Evolutionary conservation across 2,888 invertebrate genomes (phyloP), one percentile per base, ranked within the genome.

Genomic region (Aphodius sticticus): DNA sequence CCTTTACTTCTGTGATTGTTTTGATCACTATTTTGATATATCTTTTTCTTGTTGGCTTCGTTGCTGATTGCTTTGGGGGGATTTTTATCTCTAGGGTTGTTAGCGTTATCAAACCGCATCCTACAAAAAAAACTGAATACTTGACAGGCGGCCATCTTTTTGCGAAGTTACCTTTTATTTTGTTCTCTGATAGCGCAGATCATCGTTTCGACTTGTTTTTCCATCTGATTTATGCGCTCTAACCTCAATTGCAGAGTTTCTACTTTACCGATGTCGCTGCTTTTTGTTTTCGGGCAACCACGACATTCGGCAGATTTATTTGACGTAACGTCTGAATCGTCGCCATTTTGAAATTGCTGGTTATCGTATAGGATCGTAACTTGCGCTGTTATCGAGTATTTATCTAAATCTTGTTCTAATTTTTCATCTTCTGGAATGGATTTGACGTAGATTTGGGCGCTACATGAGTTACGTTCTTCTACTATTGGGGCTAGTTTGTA

Each of bases 341-440:
- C 69, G 16, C 36, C 69, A 7, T 77, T 77, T 12, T n/a, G 72
- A 26, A 76, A 79, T 70, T 76, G 76, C 53, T 70, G 69, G 69
- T 80, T 80, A 26, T 80, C 77, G 36, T 77, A 80, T 1, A 76
- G 70, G n/a, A 78, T 69, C 5, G 80, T 80, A 36, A 80, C 15
- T 26, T 76, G 72, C 4, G 76, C 71, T 35, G 69, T 76, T 9
- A 76, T 16, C 15, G 70, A 69, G 7, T 70, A 76, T 53, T 53
- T 53, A 53, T 53, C 53, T 7, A 53, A 12, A 5, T 53, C 53
- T 53, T 53, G 53, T 53, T 53, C 53, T 12, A 12, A 53, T 12
- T 53, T 53, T 7, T 12, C 12, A 3, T 26, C 26, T 26, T 26
- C 26, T 3, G 26, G 26, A 26, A 26, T 1, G 0, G 53, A 53